Evolutionary conservation across 2,797 vertebrate genomes (phyloP).

Genomic region (Tangara arthus): DNA sequence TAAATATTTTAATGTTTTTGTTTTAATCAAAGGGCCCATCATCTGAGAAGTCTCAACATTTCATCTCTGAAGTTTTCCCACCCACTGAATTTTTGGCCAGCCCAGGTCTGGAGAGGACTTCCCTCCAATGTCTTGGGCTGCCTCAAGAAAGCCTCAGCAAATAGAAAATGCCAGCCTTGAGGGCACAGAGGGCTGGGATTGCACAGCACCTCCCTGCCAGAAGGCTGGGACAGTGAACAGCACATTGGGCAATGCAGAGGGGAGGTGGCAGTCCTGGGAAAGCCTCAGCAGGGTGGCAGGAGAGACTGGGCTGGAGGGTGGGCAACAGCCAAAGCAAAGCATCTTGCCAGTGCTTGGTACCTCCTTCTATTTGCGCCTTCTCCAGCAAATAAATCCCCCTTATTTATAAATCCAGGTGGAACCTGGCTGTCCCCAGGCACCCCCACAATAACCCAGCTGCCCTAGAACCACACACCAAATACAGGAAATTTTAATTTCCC

Average conservation of each 20-base stretch:
- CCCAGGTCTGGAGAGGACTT: not conserved
- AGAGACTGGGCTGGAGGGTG: fast-evolving
- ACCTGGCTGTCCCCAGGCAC: no score
- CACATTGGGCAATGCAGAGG: not conserved
- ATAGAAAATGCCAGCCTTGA: not conserved
- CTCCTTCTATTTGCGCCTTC: not conserved
- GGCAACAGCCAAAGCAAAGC: not conserved
- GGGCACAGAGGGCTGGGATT: not conserved
- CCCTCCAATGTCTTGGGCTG: not conserved
- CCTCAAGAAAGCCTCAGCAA: not conserved
- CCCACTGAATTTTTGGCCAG: not conserved
- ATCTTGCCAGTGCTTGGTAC: not conserved
- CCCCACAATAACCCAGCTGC: not conserved
- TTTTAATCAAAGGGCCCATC: not conserved
- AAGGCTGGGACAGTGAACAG: not conserved
- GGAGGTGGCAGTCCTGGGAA: not conserved
- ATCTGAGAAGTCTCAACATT: not conserved
- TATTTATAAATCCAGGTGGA: not conserved
- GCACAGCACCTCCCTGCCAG: not conserved
- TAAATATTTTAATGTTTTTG: not conserved
- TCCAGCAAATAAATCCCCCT: not conserved
- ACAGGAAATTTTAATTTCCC: not conserved
- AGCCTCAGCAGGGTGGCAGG: not conserved
- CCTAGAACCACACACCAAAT: fast-evolving
- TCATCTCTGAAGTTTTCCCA: not conserved